These are phyloP conservation scores for Calosoma granatense DNA, from an alignment of 1,140 invertebrate species.

Conservation along the genomic window DNA sequence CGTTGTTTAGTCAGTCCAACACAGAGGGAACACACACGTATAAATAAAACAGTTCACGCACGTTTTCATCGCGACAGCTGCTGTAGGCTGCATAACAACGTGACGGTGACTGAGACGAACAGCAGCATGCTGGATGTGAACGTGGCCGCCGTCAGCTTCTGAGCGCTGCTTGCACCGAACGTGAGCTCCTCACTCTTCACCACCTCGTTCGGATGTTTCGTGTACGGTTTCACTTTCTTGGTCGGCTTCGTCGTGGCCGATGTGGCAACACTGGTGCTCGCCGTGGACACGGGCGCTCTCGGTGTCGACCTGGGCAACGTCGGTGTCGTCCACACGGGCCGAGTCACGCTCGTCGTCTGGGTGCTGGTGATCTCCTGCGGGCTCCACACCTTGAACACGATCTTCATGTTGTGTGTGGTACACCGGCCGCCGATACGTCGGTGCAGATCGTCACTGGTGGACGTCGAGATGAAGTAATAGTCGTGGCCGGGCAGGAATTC, in stretches of 20 bases:
- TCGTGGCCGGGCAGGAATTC: constrained; percentile 91
- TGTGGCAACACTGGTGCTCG: constrained; percentile 26
- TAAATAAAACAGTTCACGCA: constrained; percentile 24
- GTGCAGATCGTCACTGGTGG: constrained; percentile 82
- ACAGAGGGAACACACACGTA: constrained; percentile 1
- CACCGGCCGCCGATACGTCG: constrained; percentile 82
- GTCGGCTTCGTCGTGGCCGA: constrained; percentile 27
- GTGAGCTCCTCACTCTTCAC: constrained; percentile 87
- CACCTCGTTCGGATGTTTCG: constrained; percentile 82
- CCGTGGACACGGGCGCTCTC: constrained; percentile 31
- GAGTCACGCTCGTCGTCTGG: constrained; percentile 7
- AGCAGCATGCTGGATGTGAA: constrained; percentile 20
- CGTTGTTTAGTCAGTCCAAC: constrained; percentile 1
- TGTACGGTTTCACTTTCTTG: constrained; percentile 50
- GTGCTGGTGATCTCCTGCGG: constrained; percentile 19
- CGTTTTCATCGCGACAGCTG: constrained; percentile 18
- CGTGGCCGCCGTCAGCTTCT: constrained; percentile 4
- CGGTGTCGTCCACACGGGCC: constrained; percentile 26
- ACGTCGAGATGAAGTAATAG: constrained; percentile 93
- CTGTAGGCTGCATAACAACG: constrained; percentile 12
- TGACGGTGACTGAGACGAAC: too few species aligned
- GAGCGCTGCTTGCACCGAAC: constrained; percentile 17
- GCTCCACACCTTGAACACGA: constrained; percentile 90
- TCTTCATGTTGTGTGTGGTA: constrained; percentile 89
- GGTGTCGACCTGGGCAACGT: constrained; percentile 32